Conservation (phyloP, 2,888 invertebrate species). For the Nomada hirtipes region DNA sequence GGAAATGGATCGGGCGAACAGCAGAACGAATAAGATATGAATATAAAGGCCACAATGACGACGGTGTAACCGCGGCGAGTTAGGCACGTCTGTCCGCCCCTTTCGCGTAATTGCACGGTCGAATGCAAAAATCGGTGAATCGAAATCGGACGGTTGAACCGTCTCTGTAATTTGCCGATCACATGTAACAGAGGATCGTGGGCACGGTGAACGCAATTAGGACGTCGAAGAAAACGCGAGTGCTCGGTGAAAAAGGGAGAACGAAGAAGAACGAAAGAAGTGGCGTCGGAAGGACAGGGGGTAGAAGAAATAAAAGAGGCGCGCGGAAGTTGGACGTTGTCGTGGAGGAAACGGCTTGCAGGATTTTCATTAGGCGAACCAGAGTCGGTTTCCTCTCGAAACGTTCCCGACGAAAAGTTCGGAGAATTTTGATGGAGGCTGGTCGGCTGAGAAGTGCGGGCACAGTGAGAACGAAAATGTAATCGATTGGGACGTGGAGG, state of each 20-base stretch:
- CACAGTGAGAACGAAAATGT: constrained; percentile 41
- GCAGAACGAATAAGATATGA: no score
- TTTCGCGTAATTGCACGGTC: constrained; percentile 16
- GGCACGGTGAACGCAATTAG: constrained; percentile 58
- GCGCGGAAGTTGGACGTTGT: constrained; percentile 37
- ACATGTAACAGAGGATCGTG: not conserved
- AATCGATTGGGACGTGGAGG: not conserved
- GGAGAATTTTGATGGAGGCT: constrained; percentile 48
- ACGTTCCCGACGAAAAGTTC: constrained; percentile 45
- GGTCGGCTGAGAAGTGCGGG: constrained; percentile 19
- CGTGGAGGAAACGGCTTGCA: constrained; percentile 31
- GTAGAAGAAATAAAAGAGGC: constrained; percentile 21
- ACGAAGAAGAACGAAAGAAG: constrained; percentile 25
- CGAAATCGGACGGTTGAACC: constrained; percentile 1
- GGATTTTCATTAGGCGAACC: constrained; percentile 65
- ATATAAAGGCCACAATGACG: no score
- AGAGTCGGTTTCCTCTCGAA: constrained; percentile 37
- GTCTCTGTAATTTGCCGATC: constrained; percentile 16
- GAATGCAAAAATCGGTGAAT: not conserved
- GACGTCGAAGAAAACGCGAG: constrained; percentile 54
- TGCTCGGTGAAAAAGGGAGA: constrained; percentile 14
- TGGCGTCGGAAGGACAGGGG: not conserved
- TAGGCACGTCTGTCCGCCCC: not conserved
- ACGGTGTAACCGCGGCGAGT: constrained; percentile 1
- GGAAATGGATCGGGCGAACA: no score